These are phyloP conservation scores for Hyla sarda DNA, from an alignment of 2,113 vertebrate species.

Conservation along the genomic window DNA sequence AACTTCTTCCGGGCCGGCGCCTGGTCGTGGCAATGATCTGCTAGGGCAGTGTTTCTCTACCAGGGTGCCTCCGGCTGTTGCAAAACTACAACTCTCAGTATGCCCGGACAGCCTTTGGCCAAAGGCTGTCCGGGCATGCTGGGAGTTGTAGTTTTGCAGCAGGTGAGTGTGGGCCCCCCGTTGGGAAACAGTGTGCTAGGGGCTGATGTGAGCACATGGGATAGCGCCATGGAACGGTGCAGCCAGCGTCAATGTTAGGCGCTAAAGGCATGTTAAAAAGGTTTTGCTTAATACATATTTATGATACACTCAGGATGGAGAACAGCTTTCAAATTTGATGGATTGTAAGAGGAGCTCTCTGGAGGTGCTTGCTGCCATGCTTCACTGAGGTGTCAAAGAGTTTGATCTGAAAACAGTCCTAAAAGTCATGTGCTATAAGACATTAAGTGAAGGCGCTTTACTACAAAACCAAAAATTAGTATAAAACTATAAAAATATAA, in stretches of 20 bases:
- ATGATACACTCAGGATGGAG: not conserved
- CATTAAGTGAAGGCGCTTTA: not conserved
- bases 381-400: too few species aligned
- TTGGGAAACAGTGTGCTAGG: too few species aligned
- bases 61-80: too few species aligned
- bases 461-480: not conserved
- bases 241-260: not conserved
- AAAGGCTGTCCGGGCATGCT: too few species aligned
- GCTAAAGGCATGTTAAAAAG: not conserved
- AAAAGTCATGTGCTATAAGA: not conserved
- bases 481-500: not conserved
- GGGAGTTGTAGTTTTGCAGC: too few species aligned
- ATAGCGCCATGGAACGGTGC: not conserved
- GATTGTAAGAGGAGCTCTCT: not conserved
- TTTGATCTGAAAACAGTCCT: too few species aligned
- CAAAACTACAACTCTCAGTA: too few species aligned
- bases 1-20: not conserved
- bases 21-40: not conserved
- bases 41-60: too few species aligned
- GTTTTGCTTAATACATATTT: not conserved
- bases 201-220: too few species aligned
- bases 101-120: too few species aligned
- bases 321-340: not conserved
- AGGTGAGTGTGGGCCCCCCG: too few species aligned
- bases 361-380: too few species aligned